These are phyloP conservation scores for Ploceus nigricollis DNA, from an alignment of 2,113 vertebrate species.

Conservation along the genomic window DNA sequence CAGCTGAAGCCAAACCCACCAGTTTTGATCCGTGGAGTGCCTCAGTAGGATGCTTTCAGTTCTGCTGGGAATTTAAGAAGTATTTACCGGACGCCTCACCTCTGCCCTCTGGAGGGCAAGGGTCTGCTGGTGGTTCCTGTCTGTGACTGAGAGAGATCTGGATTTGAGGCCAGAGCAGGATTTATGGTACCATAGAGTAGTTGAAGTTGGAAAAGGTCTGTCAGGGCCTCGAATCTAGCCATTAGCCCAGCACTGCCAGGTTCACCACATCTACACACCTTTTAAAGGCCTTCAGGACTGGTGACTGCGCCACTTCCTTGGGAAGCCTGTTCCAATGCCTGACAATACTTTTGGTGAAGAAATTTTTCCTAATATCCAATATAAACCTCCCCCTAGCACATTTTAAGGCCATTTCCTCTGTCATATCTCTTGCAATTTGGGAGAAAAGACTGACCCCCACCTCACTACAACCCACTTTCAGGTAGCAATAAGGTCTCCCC, in stretches of 20 bases:
- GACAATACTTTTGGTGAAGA: not conserved
- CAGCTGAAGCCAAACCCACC: not conserved
- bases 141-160: not conserved
- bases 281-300: not conserved
- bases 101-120: not conserved
- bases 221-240: rapidly evolving
- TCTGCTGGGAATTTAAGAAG: not conserved
- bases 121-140: not conserved
- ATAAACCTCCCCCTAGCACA: not conserved
- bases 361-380: not conserved
- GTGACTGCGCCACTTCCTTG: not conserved
- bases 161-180: not conserved
- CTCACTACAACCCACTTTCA: not conserved
- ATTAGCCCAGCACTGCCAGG: not conserved
- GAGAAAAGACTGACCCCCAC: rapidly evolving
- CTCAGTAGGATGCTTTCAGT: rapidly evolving
- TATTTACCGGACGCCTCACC: not conserved
- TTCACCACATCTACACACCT: rapidly evolving
- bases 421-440: rapidly evolving
- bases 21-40: not conserved
- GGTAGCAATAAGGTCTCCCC: not conserved
- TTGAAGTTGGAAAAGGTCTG: not conserved
- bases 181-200: not conserved
- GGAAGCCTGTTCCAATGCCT: not conserved
- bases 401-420: not conserved